Base-by-base conservation (phyloP, 1,140 invertebrate genomes). In the Tetramorium simillimum region DNA sequence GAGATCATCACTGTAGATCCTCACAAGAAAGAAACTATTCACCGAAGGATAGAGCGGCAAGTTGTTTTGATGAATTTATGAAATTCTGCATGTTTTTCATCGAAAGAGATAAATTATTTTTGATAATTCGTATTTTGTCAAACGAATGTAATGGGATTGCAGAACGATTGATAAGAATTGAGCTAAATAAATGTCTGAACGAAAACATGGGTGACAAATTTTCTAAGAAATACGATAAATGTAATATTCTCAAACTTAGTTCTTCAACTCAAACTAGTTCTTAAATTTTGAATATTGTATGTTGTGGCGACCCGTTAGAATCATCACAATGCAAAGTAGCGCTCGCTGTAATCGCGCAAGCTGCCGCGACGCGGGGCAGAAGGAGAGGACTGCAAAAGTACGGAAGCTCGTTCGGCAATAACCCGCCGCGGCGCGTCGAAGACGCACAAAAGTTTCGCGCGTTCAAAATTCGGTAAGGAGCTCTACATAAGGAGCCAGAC, bases 31-130 rank as follows among this genome's bases (percentile, higher is more conserved):
- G 70, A 53, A n/a, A 37, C 16, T 24, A 1, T 76, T 24, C 33
- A 76, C 6, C 40, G 37, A 43, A 76, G 1, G 33, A 24, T 24
- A 21, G 0, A 40, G 14, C 51, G 33, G 12, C 28, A 56, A 76
- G 37, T 60, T 24, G 10, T 18, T 69, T 69, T 24, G 3, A 40
- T 33, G 7, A 40, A 9, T 65, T 65, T 33, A 46, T 6, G 7
- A 65, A 78, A 78, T 78, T 78, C 37, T 18, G 14, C 14, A 14
- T 43, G 2, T 24, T 12, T 69, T 51, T 70, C 43, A 70, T 70
- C 77, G 2, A 53, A 12, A 33, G 21, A 46, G 18, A 80, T 65
- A 24, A 33, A 49, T 6, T 21, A 43, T 46, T 49, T 9, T 18
- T 21, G 58, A 78, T 78, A 65, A 51, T 18, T 65, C 5, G 1